Conservation (phyloP, 2,888 invertebrate species). For the Apotomis capreana region DNA sequence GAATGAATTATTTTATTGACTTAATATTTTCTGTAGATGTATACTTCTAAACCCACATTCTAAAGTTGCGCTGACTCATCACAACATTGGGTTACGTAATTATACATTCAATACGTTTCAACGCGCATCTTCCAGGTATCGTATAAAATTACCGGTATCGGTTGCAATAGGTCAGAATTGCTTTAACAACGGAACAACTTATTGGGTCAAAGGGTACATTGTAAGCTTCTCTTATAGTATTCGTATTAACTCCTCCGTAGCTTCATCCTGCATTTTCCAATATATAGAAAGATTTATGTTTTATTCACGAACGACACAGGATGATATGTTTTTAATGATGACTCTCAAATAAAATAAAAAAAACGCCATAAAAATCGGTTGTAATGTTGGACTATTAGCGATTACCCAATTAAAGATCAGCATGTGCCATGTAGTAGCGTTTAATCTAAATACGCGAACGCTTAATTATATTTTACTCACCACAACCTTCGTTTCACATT, state of each 20-base stretch:
- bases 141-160: neutral
- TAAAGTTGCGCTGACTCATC: conserved; percentile 44
- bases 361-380: too few species aligned
- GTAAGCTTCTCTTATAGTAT: too few species aligned
- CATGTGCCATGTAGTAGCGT: neutral
- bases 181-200: neutral
- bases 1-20: neutral
- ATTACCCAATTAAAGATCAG: too few species aligned
- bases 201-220: neutral
- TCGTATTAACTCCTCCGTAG: too few species aligned
- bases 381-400: too few species aligned
- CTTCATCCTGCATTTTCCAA: too few species aligned
- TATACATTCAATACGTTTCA: conserved; percentile 2
- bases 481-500: conserved; percentile 15
- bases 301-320: too few species aligned
- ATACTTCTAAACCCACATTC: neutral
- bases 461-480: neutral
- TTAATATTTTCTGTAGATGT: neutral
- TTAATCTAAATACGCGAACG: neutral
- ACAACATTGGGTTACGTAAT: conserved; percentile 46
- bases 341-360: too few species aligned
- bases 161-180: neutral
- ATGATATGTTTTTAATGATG: too few species aligned
- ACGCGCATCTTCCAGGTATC: conserved; percentile 2
- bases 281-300: too few species aligned